These are phyloP conservation scores for Propsilocerus akamusi DNA, from an alignment of 1,140 invertebrate species.

Conservation along the genomic window DNA sequence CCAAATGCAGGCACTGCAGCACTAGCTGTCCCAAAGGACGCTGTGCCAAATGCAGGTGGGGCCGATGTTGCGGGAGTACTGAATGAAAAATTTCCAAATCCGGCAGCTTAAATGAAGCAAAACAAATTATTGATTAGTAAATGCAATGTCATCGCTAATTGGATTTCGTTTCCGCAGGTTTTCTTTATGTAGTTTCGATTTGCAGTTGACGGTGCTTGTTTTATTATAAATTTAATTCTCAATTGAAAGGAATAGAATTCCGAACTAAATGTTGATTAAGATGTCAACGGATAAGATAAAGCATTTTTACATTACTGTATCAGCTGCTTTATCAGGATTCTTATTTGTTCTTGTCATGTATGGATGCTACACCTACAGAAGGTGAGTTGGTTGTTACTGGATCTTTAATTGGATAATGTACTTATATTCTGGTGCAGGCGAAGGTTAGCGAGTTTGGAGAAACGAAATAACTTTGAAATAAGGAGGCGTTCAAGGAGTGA, in stretches of 20 bases:
- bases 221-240: too few relatives aligned
- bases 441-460: conserved; percentile 6
- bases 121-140: not conserved
- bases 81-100: conserved; percentile 21
- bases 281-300: not conserved
- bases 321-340: not conserved
- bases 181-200: too few relatives aligned
- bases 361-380: not conserved
- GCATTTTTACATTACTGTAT: not conserved
- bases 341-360: conserved; percentile 6
- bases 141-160: not conserved
- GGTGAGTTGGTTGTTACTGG: not conserved
- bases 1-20: conserved; percentile 26
- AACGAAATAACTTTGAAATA: not conserved
- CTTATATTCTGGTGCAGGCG: not conserved
- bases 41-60: conserved; percentile 22
- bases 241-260: too few relatives aligned
- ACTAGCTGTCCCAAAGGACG: conserved; percentile 22
- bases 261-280: too few relatives aligned
- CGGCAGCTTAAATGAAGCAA: conserved; percentile 7
- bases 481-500: not conserved
- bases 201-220: too few relatives aligned
- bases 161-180: not conserved
- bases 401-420: not conserved
- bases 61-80: conserved; percentile 19